Base-by-base conservation (phyloP, 2,113 vertebrate genomes). In the Silurus glanis region DNA sequence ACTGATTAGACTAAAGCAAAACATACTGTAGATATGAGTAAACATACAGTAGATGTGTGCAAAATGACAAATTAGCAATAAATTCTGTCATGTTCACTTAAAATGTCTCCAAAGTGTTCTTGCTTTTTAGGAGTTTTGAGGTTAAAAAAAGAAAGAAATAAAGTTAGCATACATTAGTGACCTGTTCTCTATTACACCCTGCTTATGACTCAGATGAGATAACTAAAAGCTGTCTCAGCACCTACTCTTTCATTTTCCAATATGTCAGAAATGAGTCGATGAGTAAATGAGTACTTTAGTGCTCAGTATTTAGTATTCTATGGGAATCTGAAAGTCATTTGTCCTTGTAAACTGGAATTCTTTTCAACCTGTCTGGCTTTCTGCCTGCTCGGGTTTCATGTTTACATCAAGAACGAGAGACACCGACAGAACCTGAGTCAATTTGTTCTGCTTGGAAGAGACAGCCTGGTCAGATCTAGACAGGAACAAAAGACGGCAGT, bases 391-490 rank as follows among this genome's bases (percentile, higher is more conserved):
- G 53, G 67, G 72, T 66, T 72, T 55, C 66, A 72, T 45, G 6
- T 13, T 72, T 67, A 56, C 80, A 80, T 83, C 59, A 55, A 61
- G 83, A 67, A 78, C 25, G 16, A 53, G 47, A 86, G 74, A 49
- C 56, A 59, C n/a, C 25, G 66, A 86, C 55, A 71, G 78, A 80
- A 86, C 85, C 56, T 1, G 7, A 78, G 67, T 89, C 82, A 80
- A 80, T 89, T 80, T 83, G 81, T 80, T 83, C 6, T 4, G 17
- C 71, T 88, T 62, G 69, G 62, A 9, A 2, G 75, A 87, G n/a
- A 80, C 51, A 45, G 58, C 67, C 67, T 49, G 21, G 25, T 23
- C 6, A 66, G 75, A 62, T n/a, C 8, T 9, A 62, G 56, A 47
- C 19, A 37, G 37, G 12, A n/a, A 45, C 14, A 78, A 51, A 37